Base-by-base conservation (phyloP, 2,888 invertebrate species). In the Pristionchus maxplancki region DNA sequence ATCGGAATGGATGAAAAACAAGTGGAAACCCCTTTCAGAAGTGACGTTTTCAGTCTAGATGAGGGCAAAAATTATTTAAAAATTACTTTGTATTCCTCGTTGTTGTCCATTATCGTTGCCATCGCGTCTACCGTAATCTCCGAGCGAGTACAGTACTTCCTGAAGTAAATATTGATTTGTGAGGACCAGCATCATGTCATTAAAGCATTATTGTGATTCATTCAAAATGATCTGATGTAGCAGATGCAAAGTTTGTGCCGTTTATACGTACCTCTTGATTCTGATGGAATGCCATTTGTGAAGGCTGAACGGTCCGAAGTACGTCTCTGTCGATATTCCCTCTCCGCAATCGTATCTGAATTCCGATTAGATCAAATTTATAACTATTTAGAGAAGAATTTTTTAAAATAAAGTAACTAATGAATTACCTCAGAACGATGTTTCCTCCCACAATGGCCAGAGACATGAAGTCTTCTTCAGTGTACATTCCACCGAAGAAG, bases 341-440 rank as follows among this genome's bases (percentile, higher is more conserved):
- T 92, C 92, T 37, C 92, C 92, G 82, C 92, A 92, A 64, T 92
- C 91, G 53, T 90, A 91, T 89, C 92, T 91, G 67, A 28, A 90
- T n/a, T n/a, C n/a, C n/a, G n/a, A n/a, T n/a, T n/a, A n/a, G n/a
- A n/a, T n/a, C n/a, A 82, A 53, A 53, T 31, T 17, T 64, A 58
- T 28, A 4, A 17, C 24, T 37, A 48, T 34, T 37, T 64, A 15
- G 28, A 44, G 15, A n/a, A 81, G 15, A n/a, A 53, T 11, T 53
- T 11, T 53, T 53, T 17, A 53, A 53, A 3, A 17, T 53, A 53
- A 17, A n/a, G 9, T 9, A n/a, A n/a, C 24, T n/a, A 20, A 9
- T n/a, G 24, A 15, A 50, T 17, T 53, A 89, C 92, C 92, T 89
- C 71, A 91, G 89, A n/a, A 92, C 89, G 58, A 92, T 71, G 50